Evolutionary conservation across 37 sponge, comb jelly and placozoan species (phyloP).

Genomic region (Eunapius fragilis): DNA sequence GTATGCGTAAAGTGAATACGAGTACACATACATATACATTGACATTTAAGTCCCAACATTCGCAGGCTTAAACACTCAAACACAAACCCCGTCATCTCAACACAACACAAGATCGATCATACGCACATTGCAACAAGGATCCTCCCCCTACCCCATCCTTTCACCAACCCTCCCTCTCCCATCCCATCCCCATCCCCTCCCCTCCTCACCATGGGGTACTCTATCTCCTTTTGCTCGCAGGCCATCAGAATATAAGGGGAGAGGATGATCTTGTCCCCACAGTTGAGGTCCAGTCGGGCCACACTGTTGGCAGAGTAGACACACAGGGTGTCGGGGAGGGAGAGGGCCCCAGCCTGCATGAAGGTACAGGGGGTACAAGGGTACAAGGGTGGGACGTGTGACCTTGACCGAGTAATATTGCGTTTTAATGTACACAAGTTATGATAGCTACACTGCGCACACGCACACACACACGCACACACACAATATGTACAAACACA

Average conservation of each 20-base stretch:
- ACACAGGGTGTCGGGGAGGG: constrained; percentile 30
- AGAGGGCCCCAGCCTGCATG: background rate
- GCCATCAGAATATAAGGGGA: constrained; percentile 58
- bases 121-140: background rate
- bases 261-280: constrained; percentile 72
- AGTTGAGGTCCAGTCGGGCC: constrained; percentile 41
- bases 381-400: too few species aligned
- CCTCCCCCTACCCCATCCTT: background rate
- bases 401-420: too few species aligned
- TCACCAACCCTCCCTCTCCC: too few species aligned
- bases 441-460: too few species aligned
- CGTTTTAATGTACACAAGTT: too few species aligned
- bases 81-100: background rate
- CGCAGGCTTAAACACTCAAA: background rate
- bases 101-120: background rate
- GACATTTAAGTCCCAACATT: background rate
- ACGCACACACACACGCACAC: background rate
- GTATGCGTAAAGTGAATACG: background rate
- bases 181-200: too few species aligned
- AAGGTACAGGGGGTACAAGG: background rate
- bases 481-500: too few species aligned
- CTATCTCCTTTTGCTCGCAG: constrained; percentile 68
- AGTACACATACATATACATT: background rate
- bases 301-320: constrained; percentile 36
- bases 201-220: constrained; percentile 58